Conservation (phyloP, 2,113 vertebrate species). For the Cochlearius cochlearius region DNA sequence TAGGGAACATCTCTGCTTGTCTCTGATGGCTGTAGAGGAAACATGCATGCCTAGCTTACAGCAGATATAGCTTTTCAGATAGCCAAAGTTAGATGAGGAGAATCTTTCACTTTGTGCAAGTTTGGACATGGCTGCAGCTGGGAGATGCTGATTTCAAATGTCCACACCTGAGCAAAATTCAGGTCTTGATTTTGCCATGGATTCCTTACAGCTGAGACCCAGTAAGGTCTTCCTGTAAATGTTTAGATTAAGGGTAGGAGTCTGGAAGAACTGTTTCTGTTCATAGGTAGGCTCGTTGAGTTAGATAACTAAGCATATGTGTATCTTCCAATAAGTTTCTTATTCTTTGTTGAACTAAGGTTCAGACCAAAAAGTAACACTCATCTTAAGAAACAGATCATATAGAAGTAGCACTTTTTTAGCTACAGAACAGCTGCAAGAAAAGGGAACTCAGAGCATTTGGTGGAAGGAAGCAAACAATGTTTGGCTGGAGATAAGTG, state of each 20-base stretch:
- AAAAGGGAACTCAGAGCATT: neutral
- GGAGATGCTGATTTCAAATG: neutral
- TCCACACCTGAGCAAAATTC: neutral
- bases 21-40: neutral
- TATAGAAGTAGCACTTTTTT: neutral
- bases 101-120: neutral
- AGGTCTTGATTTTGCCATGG: neutral
- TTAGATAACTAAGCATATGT: neutral
- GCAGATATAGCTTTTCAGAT: neutral
- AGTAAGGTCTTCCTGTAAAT: neutral
- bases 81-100: neutral
- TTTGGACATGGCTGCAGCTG: neutral
- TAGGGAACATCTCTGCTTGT: neutral
- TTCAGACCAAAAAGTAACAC: neutral
- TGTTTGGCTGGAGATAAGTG: neutral
- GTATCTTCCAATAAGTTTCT: neutral
- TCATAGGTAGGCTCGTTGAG: neutral
- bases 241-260: neutral
- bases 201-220: neutral
- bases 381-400: neutral
- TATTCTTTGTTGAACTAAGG: neutral
- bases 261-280: neutral
- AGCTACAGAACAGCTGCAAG: neutral
- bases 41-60: neutral
- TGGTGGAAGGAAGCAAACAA: neutral